These are phyloP conservation scores for Anthoptus insignis DNA, from an alignment of 2,888 invertebrate genomes.

Conservation along the genomic window DNA sequence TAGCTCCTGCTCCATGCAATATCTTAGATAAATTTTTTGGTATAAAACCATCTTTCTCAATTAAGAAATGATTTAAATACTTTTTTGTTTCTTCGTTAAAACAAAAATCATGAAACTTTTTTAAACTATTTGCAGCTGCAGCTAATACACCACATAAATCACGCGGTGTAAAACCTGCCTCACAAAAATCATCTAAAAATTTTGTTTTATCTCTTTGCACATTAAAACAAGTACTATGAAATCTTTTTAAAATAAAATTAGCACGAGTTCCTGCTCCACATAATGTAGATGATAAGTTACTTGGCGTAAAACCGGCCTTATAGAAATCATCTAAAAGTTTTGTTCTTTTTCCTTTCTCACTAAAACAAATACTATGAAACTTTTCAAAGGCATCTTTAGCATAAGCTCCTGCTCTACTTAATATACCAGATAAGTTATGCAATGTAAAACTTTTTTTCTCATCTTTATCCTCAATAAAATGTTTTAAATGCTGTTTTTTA, in stretches of 20 bases:
- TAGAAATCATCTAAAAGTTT: slow-evolving; percentile 54
- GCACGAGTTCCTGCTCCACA: slow-evolving; percentile 52
- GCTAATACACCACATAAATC: slow-evolving; percentile 54
- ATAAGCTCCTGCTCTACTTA: slow-evolving; percentile 47
- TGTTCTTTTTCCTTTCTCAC: slow-evolving; percentile 52
- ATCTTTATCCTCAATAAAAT: slow-evolving; percentile 43
- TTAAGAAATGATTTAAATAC: slow-evolving; percentile 51
- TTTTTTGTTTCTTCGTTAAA: slow-evolving; percentile 52
- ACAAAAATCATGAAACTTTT: slow-evolving; percentile 55
- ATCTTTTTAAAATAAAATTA: slow-evolving; percentile 47
- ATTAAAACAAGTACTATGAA: slow-evolving; percentile 51
- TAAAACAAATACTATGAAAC: slow-evolving; percentile 52
- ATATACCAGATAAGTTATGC: slow-evolving; percentile 49
- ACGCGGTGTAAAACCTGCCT: slow-evolving; percentile 47
- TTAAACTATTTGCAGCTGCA: slow-evolving; percentile 51
- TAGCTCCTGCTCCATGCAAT: slow-evolving; percentile 55
- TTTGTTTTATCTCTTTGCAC: slow-evolving; percentile 52
- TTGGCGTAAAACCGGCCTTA: slow-evolving; percentile 47
- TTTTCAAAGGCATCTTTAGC: slow-evolving; percentile 54
- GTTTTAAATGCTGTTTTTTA: slow-evolving; percentile 48
- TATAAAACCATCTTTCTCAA: slow-evolving; percentile 45
- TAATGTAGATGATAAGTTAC: slow-evolving; percentile 55
- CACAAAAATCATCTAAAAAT: slow-evolving; percentile 52
- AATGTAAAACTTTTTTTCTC: slow-evolving; percentile 47
- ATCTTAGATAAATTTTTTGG: slow-evolving; percentile 53